These are phyloP conservation scores for Cepaea hortensis DNA, from an alignment of 2,888 invertebrate species.

Conservation along the genomic window DNA sequence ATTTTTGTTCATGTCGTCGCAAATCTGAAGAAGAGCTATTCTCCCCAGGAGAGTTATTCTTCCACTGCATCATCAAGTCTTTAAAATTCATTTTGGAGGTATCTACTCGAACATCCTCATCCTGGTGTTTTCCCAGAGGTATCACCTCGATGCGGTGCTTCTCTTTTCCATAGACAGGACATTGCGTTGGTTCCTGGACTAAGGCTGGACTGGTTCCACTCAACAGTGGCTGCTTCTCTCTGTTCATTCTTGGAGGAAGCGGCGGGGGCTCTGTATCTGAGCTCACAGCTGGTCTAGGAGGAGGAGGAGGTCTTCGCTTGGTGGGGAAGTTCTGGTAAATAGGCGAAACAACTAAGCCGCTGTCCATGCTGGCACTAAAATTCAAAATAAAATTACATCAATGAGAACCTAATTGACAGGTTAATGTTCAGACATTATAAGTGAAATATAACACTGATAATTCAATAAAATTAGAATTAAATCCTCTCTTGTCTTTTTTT, in stretches of 20 bases:
- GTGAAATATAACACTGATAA: too few relatives aligned
- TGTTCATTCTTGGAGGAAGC: not conserved
- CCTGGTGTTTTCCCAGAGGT: not conserved
- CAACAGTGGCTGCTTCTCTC: not conserved
- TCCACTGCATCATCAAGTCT: not conserved
- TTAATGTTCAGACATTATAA: too few relatives aligned
- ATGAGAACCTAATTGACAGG: too few relatives aligned
- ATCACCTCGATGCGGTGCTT: not conserved
- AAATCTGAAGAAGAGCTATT: not conserved
- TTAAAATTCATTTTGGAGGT: not conserved
- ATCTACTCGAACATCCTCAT: not conserved
- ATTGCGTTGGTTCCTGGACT: not conserved
- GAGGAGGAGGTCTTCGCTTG: not conserved
- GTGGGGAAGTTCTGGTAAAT: not conserved
- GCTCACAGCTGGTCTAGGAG: not conserved
- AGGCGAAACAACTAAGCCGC: not conserved
- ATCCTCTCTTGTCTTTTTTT: too few relatives aligned
- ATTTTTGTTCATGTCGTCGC: too few relatives aligned
- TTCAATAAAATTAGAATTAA: too few relatives aligned
- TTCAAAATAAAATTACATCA: too few relatives aligned
- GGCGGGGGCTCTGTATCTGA: not conserved
- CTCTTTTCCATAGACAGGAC: not conserved
- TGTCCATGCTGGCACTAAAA: not conserved
- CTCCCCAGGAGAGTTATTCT: not conserved
- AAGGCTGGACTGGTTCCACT: not conserved